Percentiles rank a stretch among this genome's conserved stretches.
phyloP scores from a whole-genome alignment of 2,797 vertebrate species.

The Apogon hyalosoma region DNA sequence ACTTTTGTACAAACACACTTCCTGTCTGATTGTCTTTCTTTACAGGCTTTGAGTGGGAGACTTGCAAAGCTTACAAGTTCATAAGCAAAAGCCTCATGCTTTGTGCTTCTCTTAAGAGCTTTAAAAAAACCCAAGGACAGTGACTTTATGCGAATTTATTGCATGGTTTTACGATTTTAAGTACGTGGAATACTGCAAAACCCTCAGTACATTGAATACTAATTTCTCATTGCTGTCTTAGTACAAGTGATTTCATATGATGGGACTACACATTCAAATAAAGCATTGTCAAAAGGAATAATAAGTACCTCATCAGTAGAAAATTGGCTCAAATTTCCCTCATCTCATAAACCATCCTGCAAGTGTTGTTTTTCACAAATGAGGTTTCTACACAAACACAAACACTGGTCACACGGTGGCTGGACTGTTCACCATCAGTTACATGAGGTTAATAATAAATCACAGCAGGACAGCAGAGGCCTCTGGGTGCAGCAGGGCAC shows the following conservation, averaged over 20 bases:
- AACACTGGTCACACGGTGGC: slow-evolving; percentile 50
- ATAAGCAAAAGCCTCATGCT: slow-evolving; percentile 20
- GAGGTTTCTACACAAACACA: slow-evolving; percentile 68
- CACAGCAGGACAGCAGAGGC: slow-evolving; percentile 55
- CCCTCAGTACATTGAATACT: neutral
- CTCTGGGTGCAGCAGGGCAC: slow-evolving; percentile 49
- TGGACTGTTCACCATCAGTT: slow-evolving; percentile 40
- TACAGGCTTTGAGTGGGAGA: slow-evolving; percentile 48
- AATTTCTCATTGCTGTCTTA: neutral
- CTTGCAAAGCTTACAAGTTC: slow-evolving; percentile 25
- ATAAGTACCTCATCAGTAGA: neutral
- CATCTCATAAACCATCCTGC: slow-evolving; percentile 13
- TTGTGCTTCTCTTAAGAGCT: slow-evolving; percentile 6
- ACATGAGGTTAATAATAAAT: slow-evolving; percentile 46
- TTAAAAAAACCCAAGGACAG: slow-evolving; percentile 16
- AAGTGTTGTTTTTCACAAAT: slow-evolving; percentile 36
- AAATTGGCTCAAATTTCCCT: slow-evolving; percentile 38
- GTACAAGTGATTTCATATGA: slow-evolving; percentile 7
- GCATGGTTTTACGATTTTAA: slow-evolving; percentile 19
- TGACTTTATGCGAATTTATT: slow-evolving; percentile 11
- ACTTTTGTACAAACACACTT: slow-evolving; percentile 42
- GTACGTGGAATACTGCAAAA: slow-evolving; percentile 19
- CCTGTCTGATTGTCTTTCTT: slow-evolving; percentile 78
- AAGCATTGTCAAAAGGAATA: slow-evolving; percentile 18
- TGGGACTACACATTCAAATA: slow-evolving; percentile 20